Evolutionary conservation across 2,797 vertebrate genomes (phyloP), one percentile per base, ranked within the genome.

Genomic region (Paramormyrops hopkinsi): DNA sequence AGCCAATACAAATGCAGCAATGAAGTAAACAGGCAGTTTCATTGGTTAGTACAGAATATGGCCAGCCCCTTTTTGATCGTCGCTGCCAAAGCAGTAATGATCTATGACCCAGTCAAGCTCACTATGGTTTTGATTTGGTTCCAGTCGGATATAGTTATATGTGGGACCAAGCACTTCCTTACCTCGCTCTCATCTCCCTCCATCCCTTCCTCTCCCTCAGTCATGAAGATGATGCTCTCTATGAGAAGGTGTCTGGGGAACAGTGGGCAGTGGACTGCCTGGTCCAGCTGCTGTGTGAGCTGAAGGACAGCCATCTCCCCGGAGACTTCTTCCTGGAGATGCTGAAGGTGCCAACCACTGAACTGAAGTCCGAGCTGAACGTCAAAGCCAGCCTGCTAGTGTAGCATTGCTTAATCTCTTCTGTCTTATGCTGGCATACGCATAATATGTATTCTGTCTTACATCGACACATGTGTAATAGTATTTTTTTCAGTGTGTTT

Each of bases 241-340:
- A 96, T 91, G 97, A 97, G 94, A 98, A 96, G 93, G 93, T 99
- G 89, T 96, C 96, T 0, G 95, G 19, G 0, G 98, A 99, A 92
- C 98, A 99, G 94, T 96, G 96, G 96, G 95, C 56, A 33, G 87
- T 97, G 48, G 96, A 98, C 92, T 97, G 94, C 94, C 92, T 99
- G 11, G 96, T 95, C 89, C 95, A 96, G 89, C 93, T 99, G 86
- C 92, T 99, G 91, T 95, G 94, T 56, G 93, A 95, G 85, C 95
- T 97, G 90, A 97, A 96, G 92, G 95, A 96, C 90, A 96, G 92
- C 0, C 96, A 97, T 56, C 92, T 99, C 88, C 96, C 97, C 0
- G 98, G 97, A 90, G 97, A 99, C 90, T 98, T 99, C 94, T 99
- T 99, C 94, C 95, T 99, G 86, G 90, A 91, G 37, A 97, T 99